Conservation (phyloP, 1,140 invertebrate species). For the Brachionus koreanus region DNA sequence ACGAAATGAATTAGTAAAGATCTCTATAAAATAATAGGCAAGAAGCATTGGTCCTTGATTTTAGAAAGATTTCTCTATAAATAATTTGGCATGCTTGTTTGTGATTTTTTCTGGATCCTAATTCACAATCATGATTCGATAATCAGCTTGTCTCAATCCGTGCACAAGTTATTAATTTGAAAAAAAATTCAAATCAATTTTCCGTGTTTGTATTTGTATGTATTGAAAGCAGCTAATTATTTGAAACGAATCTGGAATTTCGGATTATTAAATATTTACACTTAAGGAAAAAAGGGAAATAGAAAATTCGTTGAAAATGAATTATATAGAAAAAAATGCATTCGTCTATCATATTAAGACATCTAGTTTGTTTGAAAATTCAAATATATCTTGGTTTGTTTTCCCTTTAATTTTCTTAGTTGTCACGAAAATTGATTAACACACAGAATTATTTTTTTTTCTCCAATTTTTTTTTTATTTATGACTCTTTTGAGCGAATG, state of each 20-base stretch:
- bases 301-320: neutral
- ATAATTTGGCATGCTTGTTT: neutral
- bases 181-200: conserved; percentile 26
- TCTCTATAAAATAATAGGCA: neutral
- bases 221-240: neutral
- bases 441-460: neutral
- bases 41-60: neutral
- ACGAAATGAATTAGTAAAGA: neutral
- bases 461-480: neutral
- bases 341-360: neutral
- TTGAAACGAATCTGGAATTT: conserved; percentile 35
- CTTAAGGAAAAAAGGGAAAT: conserved; percentile 3
- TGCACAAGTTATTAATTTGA: conserved; percentile 3
- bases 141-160: neutral
- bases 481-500: neutral
- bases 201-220: conserved; percentile 36
- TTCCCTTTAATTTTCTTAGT: conserved; percentile 7
- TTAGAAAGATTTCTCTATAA: neutral
- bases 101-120: neutral
- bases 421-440: conserved; percentile 40
- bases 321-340: neutral
- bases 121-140: neutral
- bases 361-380: neutral
- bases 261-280: conserved; percentile 38
- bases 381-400: neutral